These are phyloP conservation scores for Lithosia quadra DNA, from an alignment of 2,888 invertebrate genomes.

Conservation along the genomic window DNA sequence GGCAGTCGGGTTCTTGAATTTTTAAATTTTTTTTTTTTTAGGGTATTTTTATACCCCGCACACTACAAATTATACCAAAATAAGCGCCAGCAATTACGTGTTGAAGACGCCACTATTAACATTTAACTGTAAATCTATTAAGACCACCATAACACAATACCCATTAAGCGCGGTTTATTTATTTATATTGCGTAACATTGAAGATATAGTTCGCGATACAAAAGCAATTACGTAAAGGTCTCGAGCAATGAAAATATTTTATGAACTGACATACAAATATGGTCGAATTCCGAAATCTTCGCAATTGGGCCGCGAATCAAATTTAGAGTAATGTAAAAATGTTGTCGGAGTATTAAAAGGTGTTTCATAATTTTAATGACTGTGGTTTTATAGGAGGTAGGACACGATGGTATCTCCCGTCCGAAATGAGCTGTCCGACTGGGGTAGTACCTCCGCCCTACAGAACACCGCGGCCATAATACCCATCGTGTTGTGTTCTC, in stretches of 20 bases:
- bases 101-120: not conserved
- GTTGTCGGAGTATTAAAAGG: not conserved
- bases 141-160: conserved; percentile 3
- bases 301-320: conserved; percentile 13
- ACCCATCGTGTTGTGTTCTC: too few relatives aligned
- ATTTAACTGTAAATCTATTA: conserved; percentile 3
- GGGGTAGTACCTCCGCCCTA: too few relatives aligned
- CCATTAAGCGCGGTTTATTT: conserved; percentile 8
- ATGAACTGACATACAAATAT: conserved; percentile 25
- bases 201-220: conserved; percentile 24
- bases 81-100: not conserved
- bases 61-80: not conserved
- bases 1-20: too few relatives aligned
- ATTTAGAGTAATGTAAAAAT: conserved; percentile 10
- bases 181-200: conserved; percentile 27
- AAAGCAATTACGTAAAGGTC: conserved; percentile 26
- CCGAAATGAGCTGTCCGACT: too few relatives aligned
- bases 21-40: too few relatives aligned
- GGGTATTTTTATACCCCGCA: not conserved
- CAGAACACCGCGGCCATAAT: too few relatives aligned
- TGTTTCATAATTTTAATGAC: not conserved
- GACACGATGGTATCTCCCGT: too few relatives aligned
- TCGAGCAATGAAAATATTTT: conserved; percentile 25
- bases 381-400: too few relatives aligned
- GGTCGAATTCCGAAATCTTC: conserved; percentile 24